Evolutionary conservation across 2,888 invertebrate genomes (phyloP), one percentile per base, ranked within the genome.

Genomic region (Lepidocyrtinus sp.): DNA sequence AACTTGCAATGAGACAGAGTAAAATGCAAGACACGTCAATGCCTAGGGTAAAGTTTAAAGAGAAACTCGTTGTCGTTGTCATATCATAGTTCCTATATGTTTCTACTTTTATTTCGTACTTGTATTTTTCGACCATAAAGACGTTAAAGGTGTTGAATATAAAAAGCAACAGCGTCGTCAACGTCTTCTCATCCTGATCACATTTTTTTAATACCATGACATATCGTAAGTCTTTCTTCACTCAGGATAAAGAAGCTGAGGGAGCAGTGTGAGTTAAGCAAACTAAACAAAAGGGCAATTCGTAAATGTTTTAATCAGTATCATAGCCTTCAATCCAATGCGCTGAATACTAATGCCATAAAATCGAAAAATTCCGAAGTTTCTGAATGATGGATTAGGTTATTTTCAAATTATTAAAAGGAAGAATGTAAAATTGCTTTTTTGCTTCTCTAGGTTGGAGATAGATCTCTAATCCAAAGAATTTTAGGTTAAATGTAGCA

Each of bases 201-300:
- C 50, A 50, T 50, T n/a, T 15, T 59, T 36, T 70, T 70, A 78
- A 68, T 73, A 69, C 64, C 26, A 61, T 65, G 15, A 24, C 70
- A 25, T 80, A 12, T 59, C 55, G 61, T 75, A 74, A 55, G 74
- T 24, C 55, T 25, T 75, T 75, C 55, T 68, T 65, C 45, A 64
- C 50, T 50, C 50, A 7, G 50, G 17, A 50, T 17, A 50, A 1
- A 12, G 50, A 17, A 50, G 50, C 50, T 50, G 50, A 50, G 17
- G 50, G 50, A 50, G 50, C 25, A 80, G 55, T 70, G 65, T 46
- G 67, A 75, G 65, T 69, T 75, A 75, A 80, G 80, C 75, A 75
- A 80, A 75, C 80, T 70, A 80, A 80, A 80, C 75, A 80, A n/a
- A n/a, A 80, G 80, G 80, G 80, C 75, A 80, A 67, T 72, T n/a